Percentiles rank a stretch among this genome's conserved stretches.
Conservation (phyloP, 2,797 vertebrate genomes). For the Lacerta viridis region DNA sequence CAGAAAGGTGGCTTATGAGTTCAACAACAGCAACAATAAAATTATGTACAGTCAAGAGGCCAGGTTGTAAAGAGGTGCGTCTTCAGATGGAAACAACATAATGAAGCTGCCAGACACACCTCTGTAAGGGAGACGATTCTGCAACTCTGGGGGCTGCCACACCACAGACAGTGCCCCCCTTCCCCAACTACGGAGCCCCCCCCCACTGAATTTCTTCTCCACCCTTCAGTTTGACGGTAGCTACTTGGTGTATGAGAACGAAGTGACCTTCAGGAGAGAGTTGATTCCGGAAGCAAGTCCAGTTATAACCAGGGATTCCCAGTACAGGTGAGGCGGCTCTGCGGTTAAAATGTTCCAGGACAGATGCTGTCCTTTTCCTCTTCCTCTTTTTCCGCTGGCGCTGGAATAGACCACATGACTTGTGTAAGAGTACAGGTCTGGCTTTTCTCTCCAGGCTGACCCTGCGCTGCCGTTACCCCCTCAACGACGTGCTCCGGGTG, state of each 20-base stretch:
- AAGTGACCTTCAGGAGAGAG: slow-evolving; percentile 73
- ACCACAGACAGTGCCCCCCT: too few species aligned
- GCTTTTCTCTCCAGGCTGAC: slow-evolving; percentile 46
- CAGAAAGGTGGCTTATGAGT: too few species aligned
- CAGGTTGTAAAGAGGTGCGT: too few species aligned
- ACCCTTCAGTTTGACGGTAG: slow-evolving; percentile 63
- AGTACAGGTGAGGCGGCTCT: slow-evolving; percentile 72
- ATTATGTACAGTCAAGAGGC: too few species aligned
- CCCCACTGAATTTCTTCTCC: background rate
- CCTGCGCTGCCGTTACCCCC: slow-evolving; percentile 65
- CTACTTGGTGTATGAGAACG: slow-evolving; percentile 78
- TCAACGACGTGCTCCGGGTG: slow-evolving; percentile 52
- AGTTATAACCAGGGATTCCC: slow-evolving; percentile 77
- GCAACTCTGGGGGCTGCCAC: too few species aligned
- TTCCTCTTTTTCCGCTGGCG: too few species aligned
- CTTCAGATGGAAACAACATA: too few species aligned
- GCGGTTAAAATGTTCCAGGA: background rate
- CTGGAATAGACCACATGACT: too few species aligned
- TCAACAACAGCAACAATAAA: too few species aligned
- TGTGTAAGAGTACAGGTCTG: background rate
- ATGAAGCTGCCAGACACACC: too few species aligned
- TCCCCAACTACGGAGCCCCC: background rate
- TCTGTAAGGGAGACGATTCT: too few species aligned
- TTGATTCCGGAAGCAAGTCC: slow-evolving; percentile 67
- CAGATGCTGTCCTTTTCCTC: too few species aligned